Evolutionary conservation across 1,140 invertebrate species (phyloP).

Genomic region (Rhagoletis pomonella): DNA sequence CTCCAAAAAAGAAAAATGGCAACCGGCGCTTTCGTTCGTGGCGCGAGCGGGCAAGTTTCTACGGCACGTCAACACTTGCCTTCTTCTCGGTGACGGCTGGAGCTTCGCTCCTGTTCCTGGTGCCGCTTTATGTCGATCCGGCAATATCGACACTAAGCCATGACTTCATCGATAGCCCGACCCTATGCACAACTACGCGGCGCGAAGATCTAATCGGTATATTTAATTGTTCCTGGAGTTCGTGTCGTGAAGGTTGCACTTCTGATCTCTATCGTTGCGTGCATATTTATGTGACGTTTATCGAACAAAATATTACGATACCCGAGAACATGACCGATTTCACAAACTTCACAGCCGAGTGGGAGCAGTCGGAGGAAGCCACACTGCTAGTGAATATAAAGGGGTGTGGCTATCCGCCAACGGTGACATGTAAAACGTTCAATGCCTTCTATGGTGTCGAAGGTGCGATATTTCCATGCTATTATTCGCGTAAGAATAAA

Average conservation of each 20-base stretch:
- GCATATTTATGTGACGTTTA: slow-evolving; percentile 87
- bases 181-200: slow-evolving; percentile 84
- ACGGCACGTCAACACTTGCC: slow-evolving; percentile 85
- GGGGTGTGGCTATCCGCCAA: slow-evolving; percentile 92
- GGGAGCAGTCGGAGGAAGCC: slow-evolving; percentile 77
- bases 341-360: slow-evolving; percentile 69
- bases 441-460: slow-evolving; percentile 84
- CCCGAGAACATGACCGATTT: slow-evolving; percentile 71
- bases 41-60: slow-evolving; percentile 85
- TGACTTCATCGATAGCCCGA: slow-evolving; percentile 86
- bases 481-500: slow-evolving; percentile 87
- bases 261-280: slow-evolving; percentile 90
- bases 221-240: slow-evolving; percentile 90
- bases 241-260: slow-evolving; percentile 91
- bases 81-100: slow-evolving; percentile 86
- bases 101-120: slow-evolving; percentile 88
- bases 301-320: slow-evolving; percentile 72
- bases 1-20: slow-evolving; percentile 76
- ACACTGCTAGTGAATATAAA: slow-evolving; percentile 86
- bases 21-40: slow-evolving; percentile 80
- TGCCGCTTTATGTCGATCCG: slow-evolving; percentile 91
- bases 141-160: slow-evolving; percentile 90
- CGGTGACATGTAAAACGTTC: slow-evolving; percentile 89
- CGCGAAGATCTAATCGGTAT: slow-evolving; percentile 85
- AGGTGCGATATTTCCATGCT: slow-evolving; percentile 87